Evolutionary conservation across 2,113 vertebrate species (phyloP), one percentile per base, ranked within the genome.

Genomic region (Phycodurus eques): DNA sequence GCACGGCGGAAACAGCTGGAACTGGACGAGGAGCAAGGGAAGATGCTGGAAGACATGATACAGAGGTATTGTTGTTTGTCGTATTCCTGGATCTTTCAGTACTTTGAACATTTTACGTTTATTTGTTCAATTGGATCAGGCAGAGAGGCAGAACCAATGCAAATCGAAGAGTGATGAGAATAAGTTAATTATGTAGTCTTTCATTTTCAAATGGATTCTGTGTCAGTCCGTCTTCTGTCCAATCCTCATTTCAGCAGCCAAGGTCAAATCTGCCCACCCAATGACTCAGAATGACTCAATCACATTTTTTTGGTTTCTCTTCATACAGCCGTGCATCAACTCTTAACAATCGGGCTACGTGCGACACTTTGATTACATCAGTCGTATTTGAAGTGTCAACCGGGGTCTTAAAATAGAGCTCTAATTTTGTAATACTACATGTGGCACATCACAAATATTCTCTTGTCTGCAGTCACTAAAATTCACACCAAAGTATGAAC

Each of bases 1-100:
- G 91, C 89, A 71, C 93, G 94, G 78, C 92, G 88, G 83, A 93
- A 88, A 82, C 96, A 98, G 89, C 93, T 96, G 90, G 95, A 98
- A 76, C 93, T 93, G 79, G 96, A 99, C 82, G 97, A 99, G 80
- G 90, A 94, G 71, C 93, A 94, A 71, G 93, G 95, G 74, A 98
- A 94, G 91, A 93, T 90, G 68, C 92, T 99, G 31, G 97, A 99
- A 84, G 94, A 95, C 75, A 91, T 92, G 81, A 94, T 98, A 85
- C 94, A 95, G 68, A 95, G 96, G 96, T 98, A 94, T 9, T 31
- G 43, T 56, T 22, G 47, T 56, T 68, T 51, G 12, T 56, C 10
- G 3, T 15, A 9, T 49, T 9, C 49, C 53, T 11, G n/a, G n/a
- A 19, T 14, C 49, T 19, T 56, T 20, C 35, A 47, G 56, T 39